phyloP scores from a whole-genome alignment of 2,797 vertebrate species.

The Yasuhikotakia modesta region DNA sequence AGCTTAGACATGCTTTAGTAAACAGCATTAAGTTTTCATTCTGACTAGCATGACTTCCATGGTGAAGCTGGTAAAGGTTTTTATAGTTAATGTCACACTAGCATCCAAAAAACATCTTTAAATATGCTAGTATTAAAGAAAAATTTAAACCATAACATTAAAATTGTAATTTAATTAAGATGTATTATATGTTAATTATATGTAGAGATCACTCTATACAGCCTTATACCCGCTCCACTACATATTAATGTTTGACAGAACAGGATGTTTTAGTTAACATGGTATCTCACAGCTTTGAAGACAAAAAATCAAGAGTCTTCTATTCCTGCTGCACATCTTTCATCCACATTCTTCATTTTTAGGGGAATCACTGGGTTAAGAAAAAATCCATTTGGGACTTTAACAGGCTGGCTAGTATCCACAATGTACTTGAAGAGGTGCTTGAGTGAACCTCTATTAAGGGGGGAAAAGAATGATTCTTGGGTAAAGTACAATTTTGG shows the following conservation, averaged over 20 bases:
- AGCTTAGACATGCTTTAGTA: not conserved
- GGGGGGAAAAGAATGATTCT: not conserved
- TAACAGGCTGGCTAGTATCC: not conserved
- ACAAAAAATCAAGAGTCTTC: not conserved
- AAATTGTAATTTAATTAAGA: no score
- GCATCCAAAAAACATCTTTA: no score
- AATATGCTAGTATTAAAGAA: no score
- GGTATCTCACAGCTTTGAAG: not conserved
- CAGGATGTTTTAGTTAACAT: not conserved
- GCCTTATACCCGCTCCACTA: not conserved
- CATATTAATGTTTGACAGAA: not conserved
- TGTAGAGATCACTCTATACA: not conserved
- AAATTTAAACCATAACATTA: no score
- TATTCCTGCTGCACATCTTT: not conserved
- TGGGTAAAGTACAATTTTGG: not conserved
- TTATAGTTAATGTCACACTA: no score
- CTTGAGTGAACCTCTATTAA: not conserved
- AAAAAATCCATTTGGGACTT: not conserved
- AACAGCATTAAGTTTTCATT: not conserved
- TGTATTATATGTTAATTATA: no score
- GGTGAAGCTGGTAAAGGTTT: no score
- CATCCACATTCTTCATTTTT: not conserved
- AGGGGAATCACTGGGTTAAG: not conserved
- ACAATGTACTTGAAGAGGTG: not conserved
- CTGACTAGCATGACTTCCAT: not conserved